These are phyloP conservation scores for Propithecus deckenii DNA, from an alignment of 2,797 vertebrate species.

Conservation along the genomic window DNA sequence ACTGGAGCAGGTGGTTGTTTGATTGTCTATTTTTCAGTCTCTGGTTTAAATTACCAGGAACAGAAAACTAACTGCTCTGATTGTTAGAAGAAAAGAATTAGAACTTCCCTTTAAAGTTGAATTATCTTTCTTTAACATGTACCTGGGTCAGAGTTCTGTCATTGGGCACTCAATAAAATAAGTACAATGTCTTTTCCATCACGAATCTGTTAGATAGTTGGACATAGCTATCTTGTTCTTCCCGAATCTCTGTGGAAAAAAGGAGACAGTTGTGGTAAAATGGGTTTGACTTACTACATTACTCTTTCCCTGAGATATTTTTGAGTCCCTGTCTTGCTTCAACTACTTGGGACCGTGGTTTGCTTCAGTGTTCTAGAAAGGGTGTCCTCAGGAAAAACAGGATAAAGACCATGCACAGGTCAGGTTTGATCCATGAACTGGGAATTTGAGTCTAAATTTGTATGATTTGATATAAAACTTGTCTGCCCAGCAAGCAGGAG, in stretches of 20 bases:
- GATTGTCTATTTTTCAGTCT: background rate
- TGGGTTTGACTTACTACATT: background rate
- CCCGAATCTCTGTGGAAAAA: background rate
- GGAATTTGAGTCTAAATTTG: background rate
- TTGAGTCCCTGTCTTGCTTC: background rate
- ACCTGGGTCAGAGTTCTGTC: background rate
- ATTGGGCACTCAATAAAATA: background rate
- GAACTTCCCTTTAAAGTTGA: background rate
- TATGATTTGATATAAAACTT: constrained; percentile 8
- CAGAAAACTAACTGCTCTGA: background rate
- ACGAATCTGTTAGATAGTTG: background rate
- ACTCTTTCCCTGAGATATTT: background rate
- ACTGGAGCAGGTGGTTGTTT: background rate
- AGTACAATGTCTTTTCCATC: background rate
- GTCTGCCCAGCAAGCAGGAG: background rate
- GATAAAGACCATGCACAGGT: background rate
- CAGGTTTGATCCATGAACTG: background rate
- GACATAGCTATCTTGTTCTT: background rate
- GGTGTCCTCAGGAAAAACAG: background rate
- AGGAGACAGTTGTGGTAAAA: background rate
- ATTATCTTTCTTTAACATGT: background rate
- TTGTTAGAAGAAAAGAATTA: background rate
- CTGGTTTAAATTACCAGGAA: background rate
- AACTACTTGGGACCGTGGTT: background rate
- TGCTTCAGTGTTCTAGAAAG: background rate